Evolutionary conservation across 2,113 vertebrate genomes (phyloP).

Genomic region (Piaya cayana): DNA sequence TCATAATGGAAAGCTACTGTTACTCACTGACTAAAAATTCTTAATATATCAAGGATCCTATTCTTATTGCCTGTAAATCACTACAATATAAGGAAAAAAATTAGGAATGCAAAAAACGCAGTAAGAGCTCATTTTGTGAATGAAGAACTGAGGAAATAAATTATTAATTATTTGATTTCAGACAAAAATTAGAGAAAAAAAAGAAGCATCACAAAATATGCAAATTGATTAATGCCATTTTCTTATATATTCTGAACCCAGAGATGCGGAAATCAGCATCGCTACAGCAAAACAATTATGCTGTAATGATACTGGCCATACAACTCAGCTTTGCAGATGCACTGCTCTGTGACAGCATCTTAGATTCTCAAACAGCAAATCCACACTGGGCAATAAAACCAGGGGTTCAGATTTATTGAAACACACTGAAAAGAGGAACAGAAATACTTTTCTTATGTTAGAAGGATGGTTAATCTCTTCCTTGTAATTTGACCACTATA

Average conservation of each 20-base stretch:
- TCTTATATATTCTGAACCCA: background rate
- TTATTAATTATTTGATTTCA: background rate
- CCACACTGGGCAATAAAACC: background rate
- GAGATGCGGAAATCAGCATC: background rate
- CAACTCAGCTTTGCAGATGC: background rate
- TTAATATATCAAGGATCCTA: background rate
- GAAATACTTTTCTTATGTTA: background rate
- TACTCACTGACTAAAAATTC: background rate
- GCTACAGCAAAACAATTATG: background rate
- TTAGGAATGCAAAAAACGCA: background rate
- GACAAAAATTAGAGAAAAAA: background rate
- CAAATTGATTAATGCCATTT: background rate
- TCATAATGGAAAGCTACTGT: background rate
- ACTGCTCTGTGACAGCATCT: background rate
- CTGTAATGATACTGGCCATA: background rate
- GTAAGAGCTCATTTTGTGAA: background rate
- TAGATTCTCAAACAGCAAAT: background rate
- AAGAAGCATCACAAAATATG: background rate
- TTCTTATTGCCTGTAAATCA: background rate
- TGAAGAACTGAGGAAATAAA: background rate
- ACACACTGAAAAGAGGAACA: background rate
- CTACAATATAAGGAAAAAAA: background rate
- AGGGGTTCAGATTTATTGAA: background rate
- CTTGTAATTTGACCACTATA: background rate
- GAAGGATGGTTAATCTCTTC: background rate